phyloP scores from a whole-genome alignment of 1,140 invertebrate species.

The Neodiprion pinetum region DNA sequence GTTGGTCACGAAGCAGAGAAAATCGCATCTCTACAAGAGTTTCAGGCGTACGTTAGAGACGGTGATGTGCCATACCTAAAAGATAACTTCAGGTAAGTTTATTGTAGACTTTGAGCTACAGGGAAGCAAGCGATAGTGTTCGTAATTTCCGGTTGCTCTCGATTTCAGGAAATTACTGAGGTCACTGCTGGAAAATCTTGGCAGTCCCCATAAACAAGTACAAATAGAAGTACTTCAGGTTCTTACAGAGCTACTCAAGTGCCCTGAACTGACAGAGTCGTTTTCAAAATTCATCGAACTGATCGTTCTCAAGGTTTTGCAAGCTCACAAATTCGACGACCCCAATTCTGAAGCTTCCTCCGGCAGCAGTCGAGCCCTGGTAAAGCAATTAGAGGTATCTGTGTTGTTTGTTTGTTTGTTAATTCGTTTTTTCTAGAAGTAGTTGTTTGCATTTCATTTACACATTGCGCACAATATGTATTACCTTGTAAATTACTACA shows the following conservation, averaged over 20 bases:
- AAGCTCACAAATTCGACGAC: constrained; percentile 74
- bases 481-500: too few species aligned
- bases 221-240: constrained; percentile 78
- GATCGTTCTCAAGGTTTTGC: constrained; percentile 84
- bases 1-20: constrained; percentile 44
- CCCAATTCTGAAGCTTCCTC: constrained; percentile 33
- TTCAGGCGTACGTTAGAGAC: constrained; percentile 54
- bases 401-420: constrained; percentile 34
- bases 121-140: too few species aligned
- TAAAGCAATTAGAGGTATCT: constrained; percentile 49
- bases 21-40: constrained; percentile 51
- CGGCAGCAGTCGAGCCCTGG: constrained; percentile 58
- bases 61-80: constrained; percentile 50
- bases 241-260: constrained; percentile 81
- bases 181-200: constrained; percentile 76
- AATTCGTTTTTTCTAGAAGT: neutral
- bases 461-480: too few species aligned
- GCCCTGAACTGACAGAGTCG: constrained; percentile 73
- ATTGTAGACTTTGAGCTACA: neutral
- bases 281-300: constrained; percentile 90
- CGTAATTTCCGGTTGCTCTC: too few species aligned
- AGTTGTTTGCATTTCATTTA: neutral
- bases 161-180: constrained; percentile 73
- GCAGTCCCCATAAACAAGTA: constrained; percentile 71
- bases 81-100: constrained; percentile 65